Evolutionary conservation across 2,113 vertebrate species (phyloP).

Genomic region (Rhegmatorhina hoffmannsi): DNA sequence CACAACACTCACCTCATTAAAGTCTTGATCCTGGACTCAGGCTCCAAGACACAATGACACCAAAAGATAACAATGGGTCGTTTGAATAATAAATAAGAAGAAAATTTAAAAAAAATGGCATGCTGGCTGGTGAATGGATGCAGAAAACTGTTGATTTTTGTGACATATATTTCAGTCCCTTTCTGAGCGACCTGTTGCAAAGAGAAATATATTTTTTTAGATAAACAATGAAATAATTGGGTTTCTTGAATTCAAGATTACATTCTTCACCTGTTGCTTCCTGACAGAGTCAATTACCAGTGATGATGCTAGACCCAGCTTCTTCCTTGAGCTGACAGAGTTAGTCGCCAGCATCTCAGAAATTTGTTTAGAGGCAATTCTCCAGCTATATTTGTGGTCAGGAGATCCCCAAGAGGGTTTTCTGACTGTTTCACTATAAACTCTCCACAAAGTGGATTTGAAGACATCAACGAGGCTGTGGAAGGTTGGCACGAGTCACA

Average conservation of each 20-base stretch:
- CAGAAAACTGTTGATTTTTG: not conserved
- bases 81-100: not conserved
- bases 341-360: not conserved
- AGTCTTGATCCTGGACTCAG: not conserved
- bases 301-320: not conserved
- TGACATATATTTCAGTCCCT: not conserved
- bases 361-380: not conserved
- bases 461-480: not conserved
- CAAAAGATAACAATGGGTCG: not conserved
- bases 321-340: not conserved
- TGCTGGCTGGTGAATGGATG: not conserved
- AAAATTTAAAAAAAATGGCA: accelerated
- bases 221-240: not conserved
- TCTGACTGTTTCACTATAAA: not conserved
- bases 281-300: not conserved
- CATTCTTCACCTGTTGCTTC: not conserved
- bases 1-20: not conserved
- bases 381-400: not conserved
- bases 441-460: not conserved
- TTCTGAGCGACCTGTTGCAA: not conserved
- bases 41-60: not conserved
- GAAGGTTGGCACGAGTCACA: not conserved
- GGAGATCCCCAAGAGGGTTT: not conserved
- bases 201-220: not conserved
- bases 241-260: not conserved